Evolutionary conservation across 2,888 invertebrate species (phyloP), one percentile per base, ranked within the genome.

Genomic region (Neoscelio sp.): DNA sequence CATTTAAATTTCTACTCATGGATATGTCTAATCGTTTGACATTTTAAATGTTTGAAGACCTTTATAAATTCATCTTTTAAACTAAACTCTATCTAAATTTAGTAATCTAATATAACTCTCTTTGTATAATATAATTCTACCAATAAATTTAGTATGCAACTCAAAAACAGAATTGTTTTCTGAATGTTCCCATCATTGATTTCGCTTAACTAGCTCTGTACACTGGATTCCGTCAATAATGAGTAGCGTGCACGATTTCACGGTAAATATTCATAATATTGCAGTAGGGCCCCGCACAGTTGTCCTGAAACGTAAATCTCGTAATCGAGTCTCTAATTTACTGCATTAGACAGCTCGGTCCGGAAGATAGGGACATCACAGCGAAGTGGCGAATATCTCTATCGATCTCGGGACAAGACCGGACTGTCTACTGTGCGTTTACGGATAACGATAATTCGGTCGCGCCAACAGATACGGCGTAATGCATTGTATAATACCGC

Each of bases 281-380:
- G 58, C 35, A 50, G 58, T 56, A 52, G 52, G 74, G 42, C 33
- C 74, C 58, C 40, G n/a, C 8, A 15, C 44, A 38, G 20, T 12
- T 20, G 26, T 30, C 18, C 18, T 18, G 8, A 18, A 40, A 58
- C 48, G 65, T 71, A 60, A 78, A 60, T 78, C 62, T 54, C 60
- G 73, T 68, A 78, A 78, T 78, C 74, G 68, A 78, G 78, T 46
- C 60, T 75, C 73, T 75, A 79, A 79, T 79, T 75, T 75, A 75
- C 40, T 74, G 68, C 54, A 10, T 48, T 18, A 30, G 76, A 75
- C 75, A 75, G 67, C 30, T 68, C 67, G 44, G 42, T 38, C 70
- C 70, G 70, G 71, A 75, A 75, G 80, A 80, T 80, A 73, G 58
- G 71, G 58, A 67, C 60, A 54, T 65, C 77, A 78, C 67, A 54